A percentile compares a stretch with the other conserved stretches of the same genome.
Evolutionary conservation across 2,113 vertebrate genomes (phyloP).

Genomic region (Pelecanus crispus): DNA sequence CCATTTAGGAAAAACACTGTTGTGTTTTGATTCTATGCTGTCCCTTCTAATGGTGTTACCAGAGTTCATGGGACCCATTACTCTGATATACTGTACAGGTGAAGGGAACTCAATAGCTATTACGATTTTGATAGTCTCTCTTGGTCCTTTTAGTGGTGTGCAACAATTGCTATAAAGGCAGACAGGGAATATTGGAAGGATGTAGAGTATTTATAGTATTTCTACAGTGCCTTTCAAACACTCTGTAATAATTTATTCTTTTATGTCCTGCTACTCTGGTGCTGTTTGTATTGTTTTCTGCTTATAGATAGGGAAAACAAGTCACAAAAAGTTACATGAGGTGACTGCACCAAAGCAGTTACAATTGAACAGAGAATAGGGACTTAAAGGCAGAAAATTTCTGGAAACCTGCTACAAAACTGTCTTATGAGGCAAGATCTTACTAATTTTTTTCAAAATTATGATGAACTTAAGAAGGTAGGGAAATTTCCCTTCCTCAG

Average conservation of each 20-base stretch:
- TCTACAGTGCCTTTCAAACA: neutral
- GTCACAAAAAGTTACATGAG: neutral
- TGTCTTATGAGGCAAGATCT: neutral
- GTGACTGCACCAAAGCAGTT: neutral
- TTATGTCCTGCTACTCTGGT: neutral
- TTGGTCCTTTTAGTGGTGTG: neutral
- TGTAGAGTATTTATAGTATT: neutral
- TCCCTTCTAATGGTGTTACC: neutral
- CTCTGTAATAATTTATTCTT: neutral
- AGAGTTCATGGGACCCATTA: neutral
- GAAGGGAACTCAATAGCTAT: neutral
- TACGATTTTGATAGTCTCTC: neutral
- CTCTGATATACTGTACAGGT: neutral
- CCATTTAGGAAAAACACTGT: neutral
- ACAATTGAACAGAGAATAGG: neutral
- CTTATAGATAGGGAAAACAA: neutral
- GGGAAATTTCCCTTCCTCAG: neutral
- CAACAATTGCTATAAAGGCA: neutral
- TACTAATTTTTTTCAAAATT: neutral
- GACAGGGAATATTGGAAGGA: neutral
- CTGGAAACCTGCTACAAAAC: neutral
- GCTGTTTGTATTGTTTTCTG: neutral
- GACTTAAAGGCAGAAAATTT: neutral
- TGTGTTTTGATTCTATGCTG: neutral
- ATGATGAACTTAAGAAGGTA: neutral